These are phyloP conservation scores for Noctua comes DNA, from an alignment of 2,888 invertebrate species.

Conservation along the genomic window DNA sequence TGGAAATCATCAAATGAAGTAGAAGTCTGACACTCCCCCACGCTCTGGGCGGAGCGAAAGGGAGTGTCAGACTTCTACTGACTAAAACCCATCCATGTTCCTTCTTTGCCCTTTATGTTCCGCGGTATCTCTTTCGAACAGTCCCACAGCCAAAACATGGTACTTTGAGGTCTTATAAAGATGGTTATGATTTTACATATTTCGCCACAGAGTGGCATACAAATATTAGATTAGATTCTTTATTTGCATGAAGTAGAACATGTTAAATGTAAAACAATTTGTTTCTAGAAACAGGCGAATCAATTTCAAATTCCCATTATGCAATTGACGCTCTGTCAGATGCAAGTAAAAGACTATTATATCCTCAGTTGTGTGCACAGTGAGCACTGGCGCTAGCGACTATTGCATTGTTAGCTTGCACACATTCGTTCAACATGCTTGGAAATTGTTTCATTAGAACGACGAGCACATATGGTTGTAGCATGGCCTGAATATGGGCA, in stretches of 20 bases:
- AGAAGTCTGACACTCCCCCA: too few relatives aligned
- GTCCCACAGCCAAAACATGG: too few relatives aligned
- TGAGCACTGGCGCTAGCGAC: conserved; percentile 33
- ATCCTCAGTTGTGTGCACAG: conserved; percentile 64
- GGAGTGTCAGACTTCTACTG: too few relatives aligned
- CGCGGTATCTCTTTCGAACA: too few relatives aligned
- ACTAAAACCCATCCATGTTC: too few relatives aligned
- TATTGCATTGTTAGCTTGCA: conserved; percentile 62
- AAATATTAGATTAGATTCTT: background rate
- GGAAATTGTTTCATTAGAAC: conserved; percentile 42
- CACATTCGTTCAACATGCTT: conserved; percentile 38
- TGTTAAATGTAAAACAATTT: background rate
- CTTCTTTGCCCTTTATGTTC: too few relatives aligned
- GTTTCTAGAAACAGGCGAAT: background rate
- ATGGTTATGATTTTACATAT: background rate
- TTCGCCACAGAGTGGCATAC: background rate
- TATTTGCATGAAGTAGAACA: background rate
- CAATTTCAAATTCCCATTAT: conserved; percentile 33
- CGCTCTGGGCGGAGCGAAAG: too few relatives aligned
- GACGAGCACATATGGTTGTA: background rate
- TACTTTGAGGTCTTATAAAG: background rate
- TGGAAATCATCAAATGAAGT: too few relatives aligned
- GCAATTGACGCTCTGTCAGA: conserved; percentile 60
- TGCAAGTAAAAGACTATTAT: conserved; percentile 69
- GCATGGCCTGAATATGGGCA: conserved; percentile 7